Evolutionary conservation across 2,797 vertebrate genomes (phyloP), one percentile per base, ranked within the genome.

Genomic region (Chelon labrosus): DNA sequence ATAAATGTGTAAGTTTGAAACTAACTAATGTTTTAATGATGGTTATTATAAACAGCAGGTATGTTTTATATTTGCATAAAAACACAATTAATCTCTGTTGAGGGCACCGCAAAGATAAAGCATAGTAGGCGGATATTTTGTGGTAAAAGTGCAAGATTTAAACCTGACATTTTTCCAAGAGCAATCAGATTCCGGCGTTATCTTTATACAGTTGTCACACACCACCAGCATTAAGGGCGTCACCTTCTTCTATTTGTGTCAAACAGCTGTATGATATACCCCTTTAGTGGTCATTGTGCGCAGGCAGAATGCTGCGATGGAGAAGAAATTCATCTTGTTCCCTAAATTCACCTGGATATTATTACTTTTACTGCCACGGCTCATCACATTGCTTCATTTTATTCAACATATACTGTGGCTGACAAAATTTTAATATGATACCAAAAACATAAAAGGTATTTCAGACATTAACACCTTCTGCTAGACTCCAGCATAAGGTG

Each of bases 281-380:
- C 22, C 22, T 44, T 16, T 44, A 7, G 42, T 44, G 14, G 5
- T 44, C 65, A 37, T 8, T 2, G 13, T 56, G 44, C 22, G 56
- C 46, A 49, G 57, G 35, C 51, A 44, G 65, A 57, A 31, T 31
- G 31, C 46, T 42, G 44, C 52, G 68, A 56, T 50, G 46, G 39
- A 60, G 10, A 49, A 39, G 14, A 27, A 35, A 60, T 74, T 53
- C 7, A n/a, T 63, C 46, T 27, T n/a, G 55, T 54, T 51, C 4
- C 14, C 2, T 17, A 11, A 44, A 16, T 14, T 42, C 41, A 13
- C 41, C 13, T 16, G 7, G 31, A 31, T 31, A 31, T 7, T 31
- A 31, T 31, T 39, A 5, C 12, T 13, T 3, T 39, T 13, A 44
- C 13, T 16, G 5, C 13, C 13, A 13, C 12, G 13, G 10, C 19